Evolutionary conservation across 2,113 vertebrate genomes (phyloP).

Genomic region (Lagenorhynchus albirostris): DNA sequence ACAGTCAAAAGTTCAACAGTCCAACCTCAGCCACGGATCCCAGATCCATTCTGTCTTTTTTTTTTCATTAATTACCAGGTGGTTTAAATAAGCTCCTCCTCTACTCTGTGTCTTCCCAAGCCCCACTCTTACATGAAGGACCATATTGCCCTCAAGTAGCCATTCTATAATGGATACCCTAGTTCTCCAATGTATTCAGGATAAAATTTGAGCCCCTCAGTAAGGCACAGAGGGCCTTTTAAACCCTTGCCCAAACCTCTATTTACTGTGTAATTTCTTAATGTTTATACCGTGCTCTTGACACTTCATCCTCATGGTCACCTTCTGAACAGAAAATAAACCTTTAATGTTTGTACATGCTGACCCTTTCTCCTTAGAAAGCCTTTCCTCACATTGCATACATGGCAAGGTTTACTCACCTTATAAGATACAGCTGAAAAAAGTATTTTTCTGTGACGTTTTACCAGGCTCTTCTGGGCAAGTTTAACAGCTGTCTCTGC

Average conservation of each 20-base stretch:
- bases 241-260: background rate
- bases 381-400: background rate
- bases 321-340: background rate
- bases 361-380: background rate
- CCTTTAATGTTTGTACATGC: background rate
- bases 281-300: background rate
- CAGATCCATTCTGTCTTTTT: background rate
- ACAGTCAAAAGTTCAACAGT: background rate
- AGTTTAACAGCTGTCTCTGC: background rate
- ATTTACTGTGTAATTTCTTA: background rate
- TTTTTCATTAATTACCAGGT: background rate
- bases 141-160: background rate
- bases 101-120: background rate
- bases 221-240: background rate
- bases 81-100: background rate
- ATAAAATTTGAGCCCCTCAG: background rate
- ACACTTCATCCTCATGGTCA: background rate
- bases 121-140: background rate
- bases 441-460: background rate
- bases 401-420: background rate
- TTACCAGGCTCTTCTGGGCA: background rate
- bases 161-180: background rate
- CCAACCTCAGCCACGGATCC: background rate
- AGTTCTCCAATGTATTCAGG: background rate
- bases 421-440: background rate